These are phyloP conservation scores for Bergia puertoricense DNA, from an alignment of 92 coral and sea anemone species.

Conservation along the genomic window DNA sequence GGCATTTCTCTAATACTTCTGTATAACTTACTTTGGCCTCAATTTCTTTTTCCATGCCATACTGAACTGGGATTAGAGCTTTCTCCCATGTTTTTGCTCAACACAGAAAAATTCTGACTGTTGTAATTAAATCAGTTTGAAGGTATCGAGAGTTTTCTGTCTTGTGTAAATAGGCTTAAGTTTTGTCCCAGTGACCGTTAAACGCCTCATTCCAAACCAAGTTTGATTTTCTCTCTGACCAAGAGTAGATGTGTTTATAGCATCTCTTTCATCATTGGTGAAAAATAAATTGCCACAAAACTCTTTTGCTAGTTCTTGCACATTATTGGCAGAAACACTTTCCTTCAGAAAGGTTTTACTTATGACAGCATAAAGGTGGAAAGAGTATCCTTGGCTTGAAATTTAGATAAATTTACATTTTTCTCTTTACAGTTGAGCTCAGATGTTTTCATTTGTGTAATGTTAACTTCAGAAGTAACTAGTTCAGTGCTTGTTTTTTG, in stretches of 20 bases:
- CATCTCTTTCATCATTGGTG: slow-evolving; percentile 51
- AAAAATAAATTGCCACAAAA: slow-evolving; percentile 42
- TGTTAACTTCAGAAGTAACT: slow-evolving; percentile 6
- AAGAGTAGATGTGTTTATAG: slow-evolving; percentile 50
- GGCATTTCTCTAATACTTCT: slow-evolving; percentile 48
- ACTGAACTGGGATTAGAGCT: slow-evolving; percentile 48
- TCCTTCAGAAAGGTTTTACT: slow-evolving; percentile 32
- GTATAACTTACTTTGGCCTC: slow-evolving; percentile 49
- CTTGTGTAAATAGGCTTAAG: slow-evolving; percentile 59
- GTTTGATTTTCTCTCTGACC: slow-evolving; percentile 59
- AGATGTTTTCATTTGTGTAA: slow-evolving; percentile 4
- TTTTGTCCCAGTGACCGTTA: slow-evolving; percentile 59
- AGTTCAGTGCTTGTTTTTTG: background rate
- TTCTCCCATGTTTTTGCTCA: slow-evolving; percentile 41
- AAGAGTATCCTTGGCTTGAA: background rate
- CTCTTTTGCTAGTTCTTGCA: slow-evolving; percentile 31
- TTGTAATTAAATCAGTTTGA: slow-evolving; percentile 56
- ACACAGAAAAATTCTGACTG: slow-evolving; percentile 27
- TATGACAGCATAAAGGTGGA: slow-evolving; percentile 36
- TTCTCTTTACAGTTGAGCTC: background rate
- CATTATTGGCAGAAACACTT: slow-evolving; percentile 11
- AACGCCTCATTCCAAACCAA: slow-evolving; percentile 66
- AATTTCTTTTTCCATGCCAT: slow-evolving; percentile 63
- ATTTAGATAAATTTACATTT: background rate
- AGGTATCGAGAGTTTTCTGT: slow-evolving; percentile 67